Conservation (phyloP, 2,888 invertebrate genomes). For the Andrena minutula region DNA sequence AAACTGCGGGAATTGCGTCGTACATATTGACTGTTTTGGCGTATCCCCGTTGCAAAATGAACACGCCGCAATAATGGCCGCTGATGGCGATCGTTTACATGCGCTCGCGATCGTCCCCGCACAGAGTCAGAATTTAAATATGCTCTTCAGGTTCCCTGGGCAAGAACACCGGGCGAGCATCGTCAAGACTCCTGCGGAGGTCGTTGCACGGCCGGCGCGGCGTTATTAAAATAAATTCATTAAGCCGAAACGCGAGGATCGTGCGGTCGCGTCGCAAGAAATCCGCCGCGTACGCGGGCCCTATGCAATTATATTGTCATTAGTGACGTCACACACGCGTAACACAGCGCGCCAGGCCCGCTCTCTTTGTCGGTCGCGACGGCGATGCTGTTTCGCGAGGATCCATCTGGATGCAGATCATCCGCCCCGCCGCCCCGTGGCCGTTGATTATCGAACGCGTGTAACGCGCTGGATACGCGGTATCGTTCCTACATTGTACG, state of each 20-base stretch:
- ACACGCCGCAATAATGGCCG: constrained; percentile 57
- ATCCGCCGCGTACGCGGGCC: constrained; percentile 65
- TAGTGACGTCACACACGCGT: constrained; percentile 71
- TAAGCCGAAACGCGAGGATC: constrained; percentile 62
- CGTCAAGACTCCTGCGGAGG: constrained; percentile 30
- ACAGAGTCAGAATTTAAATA: constrained; percentile 69
- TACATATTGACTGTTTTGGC: constrained; percentile 60
- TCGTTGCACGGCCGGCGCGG: constrained; percentile 61
- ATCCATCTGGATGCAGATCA: constrained; percentile 44
- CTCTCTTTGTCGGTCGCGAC: constrained; percentile 31
- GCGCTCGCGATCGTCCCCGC: constrained; percentile 62
- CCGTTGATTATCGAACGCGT: constrained; percentile 45
- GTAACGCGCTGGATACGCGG: constrained; percentile 25
- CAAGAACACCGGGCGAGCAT: not conserved
- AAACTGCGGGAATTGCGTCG: constrained; percentile 37
- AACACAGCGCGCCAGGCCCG: constrained; percentile 35
- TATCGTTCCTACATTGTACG: constrained; percentile 19
- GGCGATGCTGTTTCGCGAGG: constrained; percentile 19
- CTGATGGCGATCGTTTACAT: constrained; percentile 73
- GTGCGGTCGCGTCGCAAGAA: constrained; percentile 61
- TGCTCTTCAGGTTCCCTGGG: constrained; percentile 48
- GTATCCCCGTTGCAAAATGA: constrained; percentile 46
- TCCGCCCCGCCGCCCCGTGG: constrained; percentile 25
- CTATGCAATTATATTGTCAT: constrained; percentile 80
- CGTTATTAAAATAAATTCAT: constrained; percentile 77